Base-by-base conservation (phyloP, 1,140 invertebrate species). In the Drosophila biarmipes region DNA sequence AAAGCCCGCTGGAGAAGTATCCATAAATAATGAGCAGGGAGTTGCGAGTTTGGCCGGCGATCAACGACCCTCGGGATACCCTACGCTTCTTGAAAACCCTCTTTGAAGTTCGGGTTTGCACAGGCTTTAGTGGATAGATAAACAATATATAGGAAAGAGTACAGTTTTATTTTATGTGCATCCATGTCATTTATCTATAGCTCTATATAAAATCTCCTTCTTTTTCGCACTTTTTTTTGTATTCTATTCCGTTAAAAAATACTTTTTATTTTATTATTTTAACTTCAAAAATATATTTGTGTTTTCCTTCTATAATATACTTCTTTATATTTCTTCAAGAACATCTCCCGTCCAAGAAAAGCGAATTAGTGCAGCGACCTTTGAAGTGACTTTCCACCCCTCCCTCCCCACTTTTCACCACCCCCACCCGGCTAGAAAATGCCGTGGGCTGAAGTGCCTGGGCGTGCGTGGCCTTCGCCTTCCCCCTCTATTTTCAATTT, bases 11-110 rank as follows among this genome's bases (percentile, higher is more conserved):
- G 17, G 43, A 42, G 63, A 66, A 67, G 15, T 40, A 37, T 52
- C 35, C 63, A 67, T 66, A 67, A 66, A 67, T 67, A 66, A 66
- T 66, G 59, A 67, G 45, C 59, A 64, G 35, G 35, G 61, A 42
- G 29, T 19, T 40, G 14, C 5, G 6, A 34, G 35, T 14, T 40
- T 34, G 8, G n/a, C 4, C 4, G 7, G 10, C 31, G 24, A 31
- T 17, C 34, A 4, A 35, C 40, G 38, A 37, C 14, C 6, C 1
- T 14, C 2, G 8, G 3, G 15, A 59, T 59, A 59, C 57, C n/a
- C 57, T 59, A 12, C 21, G 1, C 2, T 6, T 27, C 3, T 37
- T 2, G n/a, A 37, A 14, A 37, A 3, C 35, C 35, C n/a, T 14
- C 35, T 10, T 31, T 24, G 24, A 24, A 24, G 24, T 24, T 24